Base-by-base conservation (phyloP, 2,797 vertebrate species). In the Gobio occitaniae region DNA sequence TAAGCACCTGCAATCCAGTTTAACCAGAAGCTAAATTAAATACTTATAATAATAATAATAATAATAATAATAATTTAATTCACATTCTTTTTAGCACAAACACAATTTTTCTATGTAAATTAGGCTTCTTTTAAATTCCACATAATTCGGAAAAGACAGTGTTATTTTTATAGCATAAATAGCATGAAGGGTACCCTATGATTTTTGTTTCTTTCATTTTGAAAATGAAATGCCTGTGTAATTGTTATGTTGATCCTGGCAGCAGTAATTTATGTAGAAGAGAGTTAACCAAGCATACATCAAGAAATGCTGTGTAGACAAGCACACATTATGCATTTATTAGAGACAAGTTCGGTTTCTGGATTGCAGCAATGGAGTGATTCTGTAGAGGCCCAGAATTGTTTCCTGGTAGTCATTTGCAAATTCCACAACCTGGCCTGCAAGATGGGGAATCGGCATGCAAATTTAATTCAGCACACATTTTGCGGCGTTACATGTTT, bases 21-120 rank as follows among this genome's bases (percentile, higher is more conserved):
- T 76, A n/a, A 76, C 50, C 72, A 56, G 52, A 75, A 21, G 50
- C 29, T 75, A 21, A 75, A 52, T 72, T 13, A 44, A 21, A 12
- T n/a, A n/a, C n/a, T n/a, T n/a, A n/a, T n/a, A n/a, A n/a, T 11
- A 29, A 72, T 50, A 48, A 72, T 71, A 41, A 71, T 32, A 11
- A 48, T 72, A 29, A 50, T 71, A 25, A 16, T 12, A 29, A 74
- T 50, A 29, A 74, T 72, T 48, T 48, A 0, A 70, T 13, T n/a
- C 3, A 32, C 29, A 32, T 32, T 65, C 2, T 65, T 16, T 65
- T 65, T 6, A 32, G 15, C 6, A 32, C 29, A 32, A 65, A 65
- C 29, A 65, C 13, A 16, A 0, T 3, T 65, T 29, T 65, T 16
- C 63, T 65, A 65, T 65, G 25, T 25, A 65, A 65, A 65, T 32